A percentile compares a stretch with the other conserved stretches of the same genome.
Evolutionary conservation across 2,797 vertebrate genomes (phyloP).

Genomic region (Dendrocincla fuliginosa): DNA sequence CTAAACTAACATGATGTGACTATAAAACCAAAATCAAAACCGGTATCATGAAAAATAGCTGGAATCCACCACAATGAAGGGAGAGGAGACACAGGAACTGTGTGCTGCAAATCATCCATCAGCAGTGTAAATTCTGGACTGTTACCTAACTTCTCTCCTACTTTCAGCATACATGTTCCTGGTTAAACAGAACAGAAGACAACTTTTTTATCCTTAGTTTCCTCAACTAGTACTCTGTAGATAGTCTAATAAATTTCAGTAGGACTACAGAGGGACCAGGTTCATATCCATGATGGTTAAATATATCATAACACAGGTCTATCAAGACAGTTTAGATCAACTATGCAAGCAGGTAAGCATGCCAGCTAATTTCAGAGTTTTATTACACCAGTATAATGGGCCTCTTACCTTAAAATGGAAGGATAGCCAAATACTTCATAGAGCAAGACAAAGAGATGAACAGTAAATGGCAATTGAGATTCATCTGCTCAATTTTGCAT

Average conservation of each 20-base stretch:
- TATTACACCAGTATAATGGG: neutral
- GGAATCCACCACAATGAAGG: neutral
- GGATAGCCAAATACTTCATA: neutral
- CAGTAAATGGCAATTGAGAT: neutral
- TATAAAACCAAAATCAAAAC: neutral
- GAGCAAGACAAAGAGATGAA: neutral
- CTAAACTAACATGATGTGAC: neutral
- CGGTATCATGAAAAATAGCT: neutral
- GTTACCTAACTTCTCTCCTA: neutral
- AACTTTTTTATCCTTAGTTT: neutral
- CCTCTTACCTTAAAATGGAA: slow-evolving; percentile 23
- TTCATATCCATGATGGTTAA: neutral
- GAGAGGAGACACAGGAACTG: neutral
- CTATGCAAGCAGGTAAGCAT: neutral
- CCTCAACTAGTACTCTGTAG: neutral
- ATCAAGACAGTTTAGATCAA: neutral
- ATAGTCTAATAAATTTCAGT: neutral
- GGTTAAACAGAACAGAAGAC: neutral
- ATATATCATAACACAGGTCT: neutral
- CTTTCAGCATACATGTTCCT: neutral
- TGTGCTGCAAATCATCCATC: neutral
- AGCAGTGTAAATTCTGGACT: neutral
- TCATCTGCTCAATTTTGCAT: slow-evolving; percentile 21
- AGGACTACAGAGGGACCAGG: neutral
- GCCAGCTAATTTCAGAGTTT: neutral